Evolutionary conservation across 2,797 vertebrate species (phyloP).

Genomic region (Pseudochirops corinnae): DNA sequence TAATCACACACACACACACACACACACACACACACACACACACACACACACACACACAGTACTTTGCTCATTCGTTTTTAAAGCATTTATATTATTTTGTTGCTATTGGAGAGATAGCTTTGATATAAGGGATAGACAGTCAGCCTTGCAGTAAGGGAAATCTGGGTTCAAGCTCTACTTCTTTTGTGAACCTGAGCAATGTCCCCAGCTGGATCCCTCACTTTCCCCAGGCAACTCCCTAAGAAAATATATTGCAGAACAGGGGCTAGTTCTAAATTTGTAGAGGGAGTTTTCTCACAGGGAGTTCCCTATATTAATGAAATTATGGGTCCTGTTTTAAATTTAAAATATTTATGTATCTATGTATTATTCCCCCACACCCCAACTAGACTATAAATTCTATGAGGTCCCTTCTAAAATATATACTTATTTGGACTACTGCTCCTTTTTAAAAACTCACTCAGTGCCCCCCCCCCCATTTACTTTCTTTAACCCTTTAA

Average conservation of each 20-base stretch:
- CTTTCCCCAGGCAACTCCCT: background rate
- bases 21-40: too few species aligned
- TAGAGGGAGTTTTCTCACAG: background rate
- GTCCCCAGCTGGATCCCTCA: background rate
- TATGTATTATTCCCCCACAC: background rate
- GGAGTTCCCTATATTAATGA: background rate
- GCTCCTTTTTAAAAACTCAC: too few species aligned
- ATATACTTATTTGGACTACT: too few species aligned
- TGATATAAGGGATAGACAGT: background rate
- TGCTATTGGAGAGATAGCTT: background rate
- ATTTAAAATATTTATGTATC: background rate
- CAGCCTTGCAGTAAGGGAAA: background rate
- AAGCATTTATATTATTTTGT: background rate
- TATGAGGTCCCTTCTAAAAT: background rate
- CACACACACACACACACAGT: too few species aligned
- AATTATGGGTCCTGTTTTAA: background rate
- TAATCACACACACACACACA: background rate
- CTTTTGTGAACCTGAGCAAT: background rate
- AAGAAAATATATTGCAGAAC: background rate
- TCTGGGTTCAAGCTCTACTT: background rate
- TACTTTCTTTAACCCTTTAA: too few species aligned
- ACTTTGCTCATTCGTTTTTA: background rate
- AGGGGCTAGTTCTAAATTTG: too few species aligned
- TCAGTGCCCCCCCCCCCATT: too few species aligned
- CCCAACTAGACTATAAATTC: background rate